These are phyloP conservation scores for Zaprionus ornatus DNA, from an alignment of 1,140 invertebrate species.

Conservation along the genomic window DNA sequence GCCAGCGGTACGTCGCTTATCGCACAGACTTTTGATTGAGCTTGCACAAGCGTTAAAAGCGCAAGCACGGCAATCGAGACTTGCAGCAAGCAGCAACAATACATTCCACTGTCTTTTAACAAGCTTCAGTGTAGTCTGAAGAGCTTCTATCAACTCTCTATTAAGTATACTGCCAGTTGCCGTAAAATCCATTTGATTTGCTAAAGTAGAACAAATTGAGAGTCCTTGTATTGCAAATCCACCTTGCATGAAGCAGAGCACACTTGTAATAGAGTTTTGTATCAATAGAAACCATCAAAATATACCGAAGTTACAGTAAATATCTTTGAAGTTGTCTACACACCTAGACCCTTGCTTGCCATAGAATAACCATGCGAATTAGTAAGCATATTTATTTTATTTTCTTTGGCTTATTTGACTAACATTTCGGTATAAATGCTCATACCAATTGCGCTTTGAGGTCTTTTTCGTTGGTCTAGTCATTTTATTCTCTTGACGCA, in stretches of 20 bases:
- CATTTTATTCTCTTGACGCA: not conserved
- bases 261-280: too few relatives aligned
- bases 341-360: too few relatives aligned
- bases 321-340: too few relatives aligned
- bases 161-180: not conserved
- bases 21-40: too few relatives aligned
- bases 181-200: not conserved
- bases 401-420: too few relatives aligned
- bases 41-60: not conserved
- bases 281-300: too few relatives aligned
- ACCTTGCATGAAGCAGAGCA: not conserved
- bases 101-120: not conserved
- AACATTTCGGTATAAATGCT: too few relatives aligned
- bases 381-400: too few relatives aligned
- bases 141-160: rapidly evolving
- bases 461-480: not conserved
- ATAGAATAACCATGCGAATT: too few relatives aligned
- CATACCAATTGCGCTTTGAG: too few relatives aligned
- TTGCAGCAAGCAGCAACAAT: not conserved
- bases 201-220: not conserved
- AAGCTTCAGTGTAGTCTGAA: not conserved
- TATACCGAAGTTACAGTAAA: too few relatives aligned
- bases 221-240: not conserved
- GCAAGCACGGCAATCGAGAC: not conserved
- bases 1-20: too few relatives aligned